Evolutionary conservation across 2,113 vertebrate species (phyloP), one percentile per base, ranked within the genome.

Genomic region (Oryzias curvinotus): DNA sequence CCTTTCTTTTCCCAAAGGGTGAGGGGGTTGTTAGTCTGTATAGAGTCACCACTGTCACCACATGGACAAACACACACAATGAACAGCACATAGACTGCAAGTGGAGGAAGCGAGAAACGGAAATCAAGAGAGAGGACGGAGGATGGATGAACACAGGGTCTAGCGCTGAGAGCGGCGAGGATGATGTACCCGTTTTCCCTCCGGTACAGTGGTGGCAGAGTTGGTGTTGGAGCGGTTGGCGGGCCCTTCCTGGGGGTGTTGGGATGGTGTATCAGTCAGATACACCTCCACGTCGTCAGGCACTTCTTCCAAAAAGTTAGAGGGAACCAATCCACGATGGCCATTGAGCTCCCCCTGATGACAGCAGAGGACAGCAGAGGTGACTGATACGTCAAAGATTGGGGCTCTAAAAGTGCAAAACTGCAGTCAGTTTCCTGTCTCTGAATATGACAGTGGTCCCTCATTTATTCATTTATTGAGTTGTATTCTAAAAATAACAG

Each of bases 271-370:
- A 1, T 98, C 96, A 0, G 96, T 98, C 1, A 99, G 92, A 81
- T 94, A 96, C 63, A 99, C 97, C 81, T 98, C 96, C 63, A 98
- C 92, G 14, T 93, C 93, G 17, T 82, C 88, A 85, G 92, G 85
- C 65, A 93, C 86, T 86, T 92, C 92, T 92, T 98, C 95, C 83
- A 99, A 90, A 85, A 97, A 98, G 88, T 98, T 98, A 46, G 97
- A 99, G 0, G 97, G 97, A 62, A 98, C 95, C 81, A 99, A 91
- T 30, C 96, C 97, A 4, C 93, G 92, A 68, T 92, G 93, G 62
- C 96, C 94, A 57, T 97, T 96, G 30, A 98, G 90, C 57, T 98
- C 95, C 44, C 95, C 97, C 97, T 99, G 80, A 14, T 4, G 23
- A 47, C 0, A 42, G 8, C 18, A 21, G 16, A 45, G 2, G 18